A percentile compares a stretch with the other conserved stretches of the same genome.
phyloP scores from a whole-genome alignment of 2,888 invertebrate genomes.

The Leistus spinibarbis region DNA sequence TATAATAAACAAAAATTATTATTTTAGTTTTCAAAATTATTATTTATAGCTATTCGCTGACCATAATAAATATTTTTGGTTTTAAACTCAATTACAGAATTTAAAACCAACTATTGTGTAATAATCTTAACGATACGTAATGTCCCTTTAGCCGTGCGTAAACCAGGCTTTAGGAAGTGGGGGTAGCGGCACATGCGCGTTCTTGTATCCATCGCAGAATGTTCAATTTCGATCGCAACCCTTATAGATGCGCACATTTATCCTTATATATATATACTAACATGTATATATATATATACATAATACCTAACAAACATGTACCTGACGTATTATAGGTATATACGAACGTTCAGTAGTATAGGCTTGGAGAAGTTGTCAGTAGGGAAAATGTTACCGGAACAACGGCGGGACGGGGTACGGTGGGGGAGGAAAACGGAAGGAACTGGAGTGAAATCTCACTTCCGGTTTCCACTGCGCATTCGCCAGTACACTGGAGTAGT shows the following conservation, averaged over 20 bases:
- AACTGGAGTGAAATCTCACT: background rate
- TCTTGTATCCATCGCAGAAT: background rate
- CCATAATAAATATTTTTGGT: no score
- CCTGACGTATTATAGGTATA: slow-evolving; percentile 4
- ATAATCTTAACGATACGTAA: background rate
- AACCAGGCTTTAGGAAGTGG: background rate
- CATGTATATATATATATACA: background rate
- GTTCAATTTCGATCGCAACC: background rate
- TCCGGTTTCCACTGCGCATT: background rate
- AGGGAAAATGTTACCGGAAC: background rate
- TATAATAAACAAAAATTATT: no score
- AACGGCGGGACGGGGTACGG: background rate
- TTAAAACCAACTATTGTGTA: no score
- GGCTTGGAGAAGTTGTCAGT: background rate
- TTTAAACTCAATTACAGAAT: no score
- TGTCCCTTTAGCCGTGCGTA: background rate
- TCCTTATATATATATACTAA: background rate
- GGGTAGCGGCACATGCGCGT: background rate
- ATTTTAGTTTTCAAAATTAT: no score
- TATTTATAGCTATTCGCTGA: no score
- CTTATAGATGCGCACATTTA: slow-evolving; percentile 3
- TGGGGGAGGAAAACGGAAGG: background rate
- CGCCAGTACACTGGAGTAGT: background rate
- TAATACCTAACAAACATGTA: background rate
- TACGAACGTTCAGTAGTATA: background rate